Evolutionary conservation across 2,888 invertebrate genomes (phyloP).

Genomic region (Eristalinus sepulchralis): DNA sequence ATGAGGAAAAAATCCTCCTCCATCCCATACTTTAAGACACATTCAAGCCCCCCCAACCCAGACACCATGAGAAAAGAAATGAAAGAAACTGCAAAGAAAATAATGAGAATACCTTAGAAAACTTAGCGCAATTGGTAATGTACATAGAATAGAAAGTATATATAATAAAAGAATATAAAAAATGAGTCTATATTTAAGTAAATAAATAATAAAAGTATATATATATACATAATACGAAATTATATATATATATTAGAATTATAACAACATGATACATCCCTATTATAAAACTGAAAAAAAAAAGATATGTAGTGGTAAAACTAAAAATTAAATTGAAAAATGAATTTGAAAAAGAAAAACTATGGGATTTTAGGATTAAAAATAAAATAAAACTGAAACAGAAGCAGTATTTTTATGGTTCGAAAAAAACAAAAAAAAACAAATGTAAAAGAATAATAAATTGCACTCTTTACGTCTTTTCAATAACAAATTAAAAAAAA

Average conservation of each 20-base stretch:
- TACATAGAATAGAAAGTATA: conserved; percentile 73
- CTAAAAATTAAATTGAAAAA: conserved; percentile 40
- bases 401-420: conserved; percentile 71
- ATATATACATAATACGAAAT: conserved; percentile 29
- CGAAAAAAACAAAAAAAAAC: conserved; percentile 50
- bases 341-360: conserved; percentile 46
- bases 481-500: conserved; percentile 25
- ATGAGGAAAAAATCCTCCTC: neutral
- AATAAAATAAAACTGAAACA: conserved; percentile 51
- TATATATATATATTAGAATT: conserved; percentile 33
- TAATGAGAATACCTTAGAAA: conserved; percentile 78
- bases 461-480: conserved; percentile 57
- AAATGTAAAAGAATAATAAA: conserved; percentile 62
- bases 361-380: conserved; percentile 65
- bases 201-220: conserved; percentile 39
- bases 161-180: conserved; percentile 56
- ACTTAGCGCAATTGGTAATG: conserved; percentile 81
- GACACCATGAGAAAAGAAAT: conserved; percentile 15
- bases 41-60: conserved; percentile 35
- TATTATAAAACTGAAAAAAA: conserved; percentile 51
- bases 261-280: conserved; percentile 59
- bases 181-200: conserved; percentile 57
- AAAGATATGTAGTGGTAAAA: conserved; percentile 61
- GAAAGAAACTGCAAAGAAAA: conserved; percentile 39
- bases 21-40: conserved; percentile 16